Percentiles rank a stretch among this genome's conserved stretches.
phyloP scores from a whole-genome alignment of 2,113 vertebrate genomes.

The Syrrhaptes paradoxus region DNA sequence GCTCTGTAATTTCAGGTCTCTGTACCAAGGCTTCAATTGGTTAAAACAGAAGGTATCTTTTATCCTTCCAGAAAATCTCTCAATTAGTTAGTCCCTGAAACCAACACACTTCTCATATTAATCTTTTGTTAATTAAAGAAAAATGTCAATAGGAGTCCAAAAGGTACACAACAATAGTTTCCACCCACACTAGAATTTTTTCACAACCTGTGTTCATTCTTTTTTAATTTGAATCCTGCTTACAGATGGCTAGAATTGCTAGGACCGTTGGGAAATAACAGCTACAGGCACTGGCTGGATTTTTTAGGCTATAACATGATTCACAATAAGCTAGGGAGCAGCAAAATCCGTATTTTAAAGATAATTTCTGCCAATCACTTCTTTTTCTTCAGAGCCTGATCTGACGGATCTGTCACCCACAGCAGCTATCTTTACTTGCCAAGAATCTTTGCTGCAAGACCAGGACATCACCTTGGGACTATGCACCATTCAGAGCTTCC shows the following conservation, averaged over 20 bases:
- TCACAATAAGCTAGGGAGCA: neutral
- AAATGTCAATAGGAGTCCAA: neutral
- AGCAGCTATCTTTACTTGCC: neutral
- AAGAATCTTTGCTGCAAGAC: neutral
- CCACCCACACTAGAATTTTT: neutral
- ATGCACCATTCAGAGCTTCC: neutral
- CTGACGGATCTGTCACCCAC: neutral
- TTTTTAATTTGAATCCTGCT: neutral
- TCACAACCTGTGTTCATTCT: neutral
- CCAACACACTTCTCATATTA: neutral
- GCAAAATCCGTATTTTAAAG: neutral
- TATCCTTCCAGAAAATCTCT: neutral
- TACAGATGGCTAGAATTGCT: neutral
- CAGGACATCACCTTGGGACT: neutral
- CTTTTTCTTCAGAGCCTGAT: neutral
- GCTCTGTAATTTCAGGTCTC: neutral
- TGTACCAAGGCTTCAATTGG: neutral
- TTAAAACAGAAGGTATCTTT: neutral
- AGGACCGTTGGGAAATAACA: neutral
- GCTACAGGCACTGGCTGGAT: neutral
- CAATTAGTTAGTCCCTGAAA: neutral
- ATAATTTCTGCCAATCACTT: neutral
- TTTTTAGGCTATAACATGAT: neutral
- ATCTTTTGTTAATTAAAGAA: neutral
- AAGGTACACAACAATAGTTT: neutral